phyloP scores from a whole-genome alignment of 2,113 vertebrate genomes.

The Daboia siamensis region DNA sequence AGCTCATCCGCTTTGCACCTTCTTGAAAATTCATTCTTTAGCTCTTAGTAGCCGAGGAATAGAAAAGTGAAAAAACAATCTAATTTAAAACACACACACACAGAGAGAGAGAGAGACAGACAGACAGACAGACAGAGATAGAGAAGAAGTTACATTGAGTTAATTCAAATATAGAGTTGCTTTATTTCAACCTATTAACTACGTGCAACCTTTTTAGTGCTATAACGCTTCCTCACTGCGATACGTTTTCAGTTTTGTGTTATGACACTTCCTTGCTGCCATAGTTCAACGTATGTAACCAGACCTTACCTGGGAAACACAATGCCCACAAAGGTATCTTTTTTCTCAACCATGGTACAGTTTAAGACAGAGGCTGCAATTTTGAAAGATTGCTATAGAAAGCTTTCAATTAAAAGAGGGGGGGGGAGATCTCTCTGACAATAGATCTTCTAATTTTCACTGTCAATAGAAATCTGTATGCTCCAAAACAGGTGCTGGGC shows the following conservation, averaged over 20 bases:
- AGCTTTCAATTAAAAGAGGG: conserved; percentile 9
- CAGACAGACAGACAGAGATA: not conserved
- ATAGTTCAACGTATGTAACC: conserved; percentile 52
- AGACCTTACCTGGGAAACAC: conserved; percentile 57
- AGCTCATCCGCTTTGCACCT: not conserved
- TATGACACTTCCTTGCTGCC: conserved; percentile 54
- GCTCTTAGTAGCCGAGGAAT: not conserved
- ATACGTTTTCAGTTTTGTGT: conserved; percentile 30
- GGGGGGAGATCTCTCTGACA: conserved; percentile 45
- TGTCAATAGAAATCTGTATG: conserved; percentile 56
- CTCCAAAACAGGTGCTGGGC: conserved; percentile 60
- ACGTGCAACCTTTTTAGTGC: not conserved
- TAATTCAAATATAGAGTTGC: not conserved
- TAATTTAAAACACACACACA: not conserved
- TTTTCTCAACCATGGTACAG: conserved; percentile 52
- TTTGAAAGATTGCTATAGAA: conserved; percentile 54
- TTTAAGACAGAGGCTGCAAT: conserved; percentile 51
- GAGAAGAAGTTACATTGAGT: not conserved
- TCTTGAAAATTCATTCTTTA: not conserved
- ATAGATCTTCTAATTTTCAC: conserved; percentile 64
- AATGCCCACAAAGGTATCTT: conserved; percentile 49
- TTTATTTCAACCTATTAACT: not conserved
- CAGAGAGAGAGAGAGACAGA: no score
- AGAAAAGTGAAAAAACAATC: not conserved
- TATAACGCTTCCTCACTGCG: conserved; percentile 48